A percentile compares a stretch with the other conserved stretches of the same genome.
phyloP scores from a whole-genome alignment of 2,888 invertebrate genomes.

The Drosophila testacea region DNA sequence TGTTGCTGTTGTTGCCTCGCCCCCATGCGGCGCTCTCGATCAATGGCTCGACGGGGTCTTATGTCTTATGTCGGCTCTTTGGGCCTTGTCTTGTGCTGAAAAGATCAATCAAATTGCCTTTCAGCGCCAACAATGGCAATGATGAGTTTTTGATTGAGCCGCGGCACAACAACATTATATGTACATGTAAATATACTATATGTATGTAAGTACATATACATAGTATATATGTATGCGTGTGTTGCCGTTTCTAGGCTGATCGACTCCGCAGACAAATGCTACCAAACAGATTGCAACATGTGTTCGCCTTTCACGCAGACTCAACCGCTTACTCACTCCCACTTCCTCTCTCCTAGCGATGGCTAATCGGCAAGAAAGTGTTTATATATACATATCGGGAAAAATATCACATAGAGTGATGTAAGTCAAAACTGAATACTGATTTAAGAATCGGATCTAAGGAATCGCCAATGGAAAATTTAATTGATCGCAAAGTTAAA shows the following conservation, averaged over 20 bases:
- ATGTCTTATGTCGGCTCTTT: conserved; percentile 45
- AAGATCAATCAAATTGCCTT: conserved; percentile 72
- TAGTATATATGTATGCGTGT: not conserved
- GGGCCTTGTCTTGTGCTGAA: conserved; percentile 53
- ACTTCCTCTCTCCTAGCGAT: conserved; percentile 14
- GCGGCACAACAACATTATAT: conserved; percentile 12
- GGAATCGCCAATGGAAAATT: no score
- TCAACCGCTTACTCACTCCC: conserved; percentile 2
- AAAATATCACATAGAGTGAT: no score
- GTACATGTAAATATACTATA: not conserved
- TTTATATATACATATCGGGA: no score
- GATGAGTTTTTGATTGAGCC: conserved; percentile 68
- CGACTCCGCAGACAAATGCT: conserved; percentile 20
- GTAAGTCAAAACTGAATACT: no score
- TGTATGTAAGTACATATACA: not conserved
- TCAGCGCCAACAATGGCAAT: conserved; percentile 63
- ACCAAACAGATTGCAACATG: conserved; percentile 54
- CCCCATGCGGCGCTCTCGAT: conserved; percentile 64
- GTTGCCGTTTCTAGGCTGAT: conserved; percentile 5
- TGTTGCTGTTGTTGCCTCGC: conserved; percentile 35
- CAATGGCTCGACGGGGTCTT: conserved; percentile 53
- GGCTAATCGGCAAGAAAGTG: no score
- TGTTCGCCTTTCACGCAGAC: conserved; percentile 36
- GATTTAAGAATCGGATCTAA: no score
- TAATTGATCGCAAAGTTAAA: no score